These are phyloP conservation scores for Verasper variegatus DNA, from an alignment of 2,113 vertebrate genomes.

Conservation along the genomic window DNA sequence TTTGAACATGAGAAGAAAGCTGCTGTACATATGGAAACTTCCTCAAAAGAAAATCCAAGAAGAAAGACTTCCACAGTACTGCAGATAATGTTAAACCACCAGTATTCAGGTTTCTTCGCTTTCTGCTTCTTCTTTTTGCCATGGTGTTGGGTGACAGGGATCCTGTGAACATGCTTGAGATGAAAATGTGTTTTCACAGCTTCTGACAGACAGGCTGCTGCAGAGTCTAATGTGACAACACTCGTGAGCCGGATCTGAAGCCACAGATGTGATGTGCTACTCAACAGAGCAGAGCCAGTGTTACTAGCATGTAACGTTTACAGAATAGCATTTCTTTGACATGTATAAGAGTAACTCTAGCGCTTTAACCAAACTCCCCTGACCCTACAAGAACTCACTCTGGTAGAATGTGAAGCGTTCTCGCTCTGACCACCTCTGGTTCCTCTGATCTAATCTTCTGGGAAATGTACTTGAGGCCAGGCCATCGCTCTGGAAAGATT, in stretches of 20 bases:
- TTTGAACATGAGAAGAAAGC: neutral
- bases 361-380: neutral
- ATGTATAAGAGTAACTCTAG: neutral
- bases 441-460: slow-evolving; percentile 60
- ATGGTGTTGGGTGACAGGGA: neutral
- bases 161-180: neutral
- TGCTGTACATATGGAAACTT: neutral
- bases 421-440: slow-evolving; percentile 46
- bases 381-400: slow-evolving; percentile 34
- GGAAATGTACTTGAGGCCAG: slow-evolving; percentile 54
- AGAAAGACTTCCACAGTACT: no score
- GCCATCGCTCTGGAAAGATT: slow-evolving; percentile 63
- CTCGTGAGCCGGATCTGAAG: slow-evolving; percentile 1
- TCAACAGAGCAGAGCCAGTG: neutral
- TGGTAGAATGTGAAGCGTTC: slow-evolving; percentile 34
- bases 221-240: no score
- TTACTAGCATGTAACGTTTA: neutral
- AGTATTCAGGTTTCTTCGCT: neutral
- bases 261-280: neutral
- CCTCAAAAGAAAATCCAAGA: neutral
- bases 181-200: slow-evolving; percentile 12
- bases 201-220: neutral
- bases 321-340: neutral
- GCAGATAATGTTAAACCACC: neutral
- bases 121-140: neutral